These are phyloP conservation scores for Venturia canescens DNA, from an alignment of 1,140 invertebrate species.

Conservation along the genomic window DNA sequence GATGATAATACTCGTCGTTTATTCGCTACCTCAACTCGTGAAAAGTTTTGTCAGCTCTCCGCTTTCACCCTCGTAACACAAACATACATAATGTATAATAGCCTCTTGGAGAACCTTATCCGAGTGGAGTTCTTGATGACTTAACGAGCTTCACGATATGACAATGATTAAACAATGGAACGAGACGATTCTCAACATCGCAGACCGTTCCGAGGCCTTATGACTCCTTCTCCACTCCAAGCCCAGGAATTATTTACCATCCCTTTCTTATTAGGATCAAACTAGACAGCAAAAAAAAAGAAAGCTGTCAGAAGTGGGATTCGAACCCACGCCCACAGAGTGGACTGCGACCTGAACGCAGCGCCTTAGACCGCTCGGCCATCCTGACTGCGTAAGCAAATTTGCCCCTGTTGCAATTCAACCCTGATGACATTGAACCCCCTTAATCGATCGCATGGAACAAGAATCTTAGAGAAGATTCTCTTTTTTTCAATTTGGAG, in stretches of 20 bases:
- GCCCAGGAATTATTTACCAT: not conserved
- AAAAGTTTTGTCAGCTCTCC: not conserved
- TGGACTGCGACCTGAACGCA: slow-evolving; percentile 25
- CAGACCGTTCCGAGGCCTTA: not conserved
- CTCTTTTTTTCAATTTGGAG: too few species aligned
- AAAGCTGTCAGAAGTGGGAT: slow-evolving; percentile 20
- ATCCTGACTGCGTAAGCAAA: not conserved
- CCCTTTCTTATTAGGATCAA: not conserved
- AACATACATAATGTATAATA: slow-evolving; percentile 1
- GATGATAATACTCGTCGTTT: slow-evolving; percentile 6
- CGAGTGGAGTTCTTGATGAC: slow-evolving; percentile 4
- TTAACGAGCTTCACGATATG: not conserved
- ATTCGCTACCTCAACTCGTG: slow-evolving; percentile 1
- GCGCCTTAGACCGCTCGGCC: slow-evolving; percentile 23
- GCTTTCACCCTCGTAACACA: not conserved
- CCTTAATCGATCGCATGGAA: too few species aligned
- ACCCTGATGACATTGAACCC: too few species aligned
- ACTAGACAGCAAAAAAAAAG: not conserved
- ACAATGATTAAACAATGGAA: slow-evolving; percentile 9
- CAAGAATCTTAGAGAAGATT: too few species aligned
- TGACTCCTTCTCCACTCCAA: not conserved
- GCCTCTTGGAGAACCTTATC: not conserved
- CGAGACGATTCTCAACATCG: not conserved
- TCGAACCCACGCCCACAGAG: slow-evolving; percentile 23
- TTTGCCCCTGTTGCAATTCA: not conserved